Percentiles rank a stretch among this genome's conserved stretches.
Evolutionary conservation across 2,888 invertebrate species (phyloP).

Genomic region (Lysandra coridon): DNA sequence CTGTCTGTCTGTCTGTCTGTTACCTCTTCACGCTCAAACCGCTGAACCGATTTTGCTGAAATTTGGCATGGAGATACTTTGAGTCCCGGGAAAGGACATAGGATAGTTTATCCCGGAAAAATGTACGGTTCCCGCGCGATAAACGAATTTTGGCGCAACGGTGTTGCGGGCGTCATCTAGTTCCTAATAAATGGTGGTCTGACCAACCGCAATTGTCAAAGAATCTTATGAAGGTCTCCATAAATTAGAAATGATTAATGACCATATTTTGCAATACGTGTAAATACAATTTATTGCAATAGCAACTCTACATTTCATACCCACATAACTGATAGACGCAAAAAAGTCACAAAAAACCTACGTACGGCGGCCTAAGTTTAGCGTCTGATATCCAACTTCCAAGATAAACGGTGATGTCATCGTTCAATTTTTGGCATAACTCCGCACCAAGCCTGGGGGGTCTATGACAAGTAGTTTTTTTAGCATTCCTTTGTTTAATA

Average conservation of each 20-base stretch:
- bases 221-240: neutral
- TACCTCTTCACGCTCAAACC: too few relatives aligned
- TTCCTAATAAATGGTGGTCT: neutral
- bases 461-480: conserved; percentile 13
- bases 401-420: conserved; percentile 20
- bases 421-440: conserved; percentile 15
- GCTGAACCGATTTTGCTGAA: too few relatives aligned
- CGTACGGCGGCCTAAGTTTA: neutral
- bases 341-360: conserved; percentile 21
- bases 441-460: neutral
- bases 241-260: neutral
- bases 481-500: conserved; percentile 6
- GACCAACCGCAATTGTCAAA: neutral
- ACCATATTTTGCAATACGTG: neutral
- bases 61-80: too few relatives aligned
- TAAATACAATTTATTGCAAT: neutral
- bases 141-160: too few relatives aligned
- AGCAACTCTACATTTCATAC: neutral
- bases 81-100: too few relatives aligned
- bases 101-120: too few relatives aligned
- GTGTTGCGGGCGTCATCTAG: too few relatives aligned
- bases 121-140: too few relatives aligned
- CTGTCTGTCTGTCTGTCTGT: too few relatives aligned
- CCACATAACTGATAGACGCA: neutral
- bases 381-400: neutral